These are phyloP conservation scores for Pedetes capensis DNA, from an alignment of 2,113 vertebrate genomes.

Conservation along the genomic window DNA sequence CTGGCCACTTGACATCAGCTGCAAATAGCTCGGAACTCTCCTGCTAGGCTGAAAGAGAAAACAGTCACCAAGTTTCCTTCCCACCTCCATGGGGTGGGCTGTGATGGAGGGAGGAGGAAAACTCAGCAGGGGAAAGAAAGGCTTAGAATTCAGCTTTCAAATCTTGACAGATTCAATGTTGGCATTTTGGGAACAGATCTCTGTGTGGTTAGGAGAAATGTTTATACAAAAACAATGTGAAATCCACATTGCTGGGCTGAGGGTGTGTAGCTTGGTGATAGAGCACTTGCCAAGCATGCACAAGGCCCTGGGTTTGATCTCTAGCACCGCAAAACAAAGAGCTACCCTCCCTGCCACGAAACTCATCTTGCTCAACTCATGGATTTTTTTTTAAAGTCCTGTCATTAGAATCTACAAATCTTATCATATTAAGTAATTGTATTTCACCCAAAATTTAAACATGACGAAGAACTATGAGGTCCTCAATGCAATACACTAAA, in stretches of 20 bases:
- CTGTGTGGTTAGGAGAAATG: neutral
- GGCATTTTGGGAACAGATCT: neutral
- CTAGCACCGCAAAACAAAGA: no score
- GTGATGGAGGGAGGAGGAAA: neutral
- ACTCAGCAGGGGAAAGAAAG: neutral
- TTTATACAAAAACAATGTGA: neutral
- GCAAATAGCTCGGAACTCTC: neutral
- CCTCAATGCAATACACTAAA: neutral
- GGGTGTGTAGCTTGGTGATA: no score
- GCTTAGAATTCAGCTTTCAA: neutral
- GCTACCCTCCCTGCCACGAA: no score
- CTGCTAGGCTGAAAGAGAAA: slow-evolving; percentile 30
- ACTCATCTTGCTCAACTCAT: neutral
- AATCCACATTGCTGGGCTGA: neutral
- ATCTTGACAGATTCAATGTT: slow-evolving; percentile 11
- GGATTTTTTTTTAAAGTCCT: neutral
- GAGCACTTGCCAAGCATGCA: no score
- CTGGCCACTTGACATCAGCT: slow-evolving; percentile 37
- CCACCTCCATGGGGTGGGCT: neutral
- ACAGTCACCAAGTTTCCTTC: neutral
- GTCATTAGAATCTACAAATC: neutral
- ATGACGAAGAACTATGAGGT: neutral
- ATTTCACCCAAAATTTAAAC: neutral
- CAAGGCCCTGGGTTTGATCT: no score
- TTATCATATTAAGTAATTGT: neutral